Evolutionary conservation across 2,113 vertebrate species (phyloP).

Genomic region (Pelobates fuscus): DNA sequence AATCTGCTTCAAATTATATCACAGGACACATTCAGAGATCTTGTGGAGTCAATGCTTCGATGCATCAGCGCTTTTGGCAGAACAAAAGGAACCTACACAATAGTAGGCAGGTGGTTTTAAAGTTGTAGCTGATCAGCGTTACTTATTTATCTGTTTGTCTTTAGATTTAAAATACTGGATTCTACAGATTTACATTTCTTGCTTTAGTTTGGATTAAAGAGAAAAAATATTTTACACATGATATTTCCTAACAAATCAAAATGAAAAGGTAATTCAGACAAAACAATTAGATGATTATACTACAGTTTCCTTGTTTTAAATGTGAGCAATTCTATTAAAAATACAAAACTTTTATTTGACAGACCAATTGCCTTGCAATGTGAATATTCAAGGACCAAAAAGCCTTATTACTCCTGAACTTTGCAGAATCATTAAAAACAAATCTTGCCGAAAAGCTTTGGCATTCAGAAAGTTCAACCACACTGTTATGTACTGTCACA

Average conservation of each 20-base stretch:
- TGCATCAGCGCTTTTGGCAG: too few species aligned
- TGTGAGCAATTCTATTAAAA: constrained; percentile 15
- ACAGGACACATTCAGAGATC: too few species aligned
- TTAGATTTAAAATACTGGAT: too few species aligned
- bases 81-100: too few species aligned
- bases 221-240: too few species aligned
- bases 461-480: constrained; percentile 48
- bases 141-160: too few species aligned
- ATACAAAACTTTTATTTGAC: constrained; percentile 31
- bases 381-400: constrained; percentile 46
- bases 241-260: constrained; percentile 18
- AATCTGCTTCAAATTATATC: too few species aligned
- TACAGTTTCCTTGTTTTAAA: constrained; percentile 6
- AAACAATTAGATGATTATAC: neutral
- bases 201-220: too few species aligned
- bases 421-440: constrained; percentile 51
- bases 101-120: too few species aligned
- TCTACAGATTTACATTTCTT: too few species aligned
- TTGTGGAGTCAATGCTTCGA: too few species aligned
- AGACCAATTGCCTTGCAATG: constrained; percentile 34
- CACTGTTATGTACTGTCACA: constrained; percentile 49
- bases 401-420: constrained; percentile 48
- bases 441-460: constrained; percentile 44
- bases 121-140: too few species aligned
- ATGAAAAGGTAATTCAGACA: neutral